These are phyloP conservation scores for Synergus japonicus DNA, from an alignment of 2,888 invertebrate species.

Conservation along the genomic window DNA sequence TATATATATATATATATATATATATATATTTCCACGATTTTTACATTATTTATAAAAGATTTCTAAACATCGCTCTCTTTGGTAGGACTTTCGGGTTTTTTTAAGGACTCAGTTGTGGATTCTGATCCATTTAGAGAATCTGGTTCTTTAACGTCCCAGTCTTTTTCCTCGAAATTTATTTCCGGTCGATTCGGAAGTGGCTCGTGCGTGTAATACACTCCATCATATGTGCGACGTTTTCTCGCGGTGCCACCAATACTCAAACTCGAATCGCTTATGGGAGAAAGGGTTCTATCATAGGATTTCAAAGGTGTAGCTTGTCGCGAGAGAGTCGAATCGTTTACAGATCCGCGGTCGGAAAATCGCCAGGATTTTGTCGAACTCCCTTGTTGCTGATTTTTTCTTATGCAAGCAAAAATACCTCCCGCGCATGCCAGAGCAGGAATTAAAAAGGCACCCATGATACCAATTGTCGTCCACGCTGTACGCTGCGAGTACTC, in stretches of 20 bases:
- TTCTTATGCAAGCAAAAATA: conserved; percentile 61
- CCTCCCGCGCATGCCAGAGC: conserved; percentile 62
- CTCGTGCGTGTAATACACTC: conserved; percentile 90
- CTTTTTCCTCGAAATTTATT: conserved; percentile 89
- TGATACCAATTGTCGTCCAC: conserved; percentile 86
- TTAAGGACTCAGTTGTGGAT: conserved; percentile 49
- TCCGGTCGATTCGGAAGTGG: conserved; percentile 87
- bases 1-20: no score
- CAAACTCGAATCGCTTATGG: conserved; percentile 47
- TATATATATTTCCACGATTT: neutral
- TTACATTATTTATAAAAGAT: conserved; percentile 52
- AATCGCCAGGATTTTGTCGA: conserved; percentile 72
- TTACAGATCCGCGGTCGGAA: conserved; percentile 64
- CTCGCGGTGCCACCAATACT: conserved; percentile 78
- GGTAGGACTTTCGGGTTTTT: conserved; percentile 67
- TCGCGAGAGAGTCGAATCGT: conserved; percentile 58
- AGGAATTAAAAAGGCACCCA: conserved; percentile 86
- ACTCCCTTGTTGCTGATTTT: conserved; percentile 58
- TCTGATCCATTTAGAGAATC: conserved; percentile 46
- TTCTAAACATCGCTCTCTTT: conserved; percentile 73
- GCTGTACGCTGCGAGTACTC: conserved; percentile 84
- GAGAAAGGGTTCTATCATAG: conserved; percentile 46
- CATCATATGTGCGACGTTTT: conserved; percentile 88
- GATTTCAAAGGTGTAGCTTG: conserved; percentile 50
- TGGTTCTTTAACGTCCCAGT: conserved; percentile 83